Percentiles rank a stretch among this genome's conserved stretches.
phyloP scores from a whole-genome alignment of 2,113 vertebrate genomes.

The Microtus oregoni region DNA sequence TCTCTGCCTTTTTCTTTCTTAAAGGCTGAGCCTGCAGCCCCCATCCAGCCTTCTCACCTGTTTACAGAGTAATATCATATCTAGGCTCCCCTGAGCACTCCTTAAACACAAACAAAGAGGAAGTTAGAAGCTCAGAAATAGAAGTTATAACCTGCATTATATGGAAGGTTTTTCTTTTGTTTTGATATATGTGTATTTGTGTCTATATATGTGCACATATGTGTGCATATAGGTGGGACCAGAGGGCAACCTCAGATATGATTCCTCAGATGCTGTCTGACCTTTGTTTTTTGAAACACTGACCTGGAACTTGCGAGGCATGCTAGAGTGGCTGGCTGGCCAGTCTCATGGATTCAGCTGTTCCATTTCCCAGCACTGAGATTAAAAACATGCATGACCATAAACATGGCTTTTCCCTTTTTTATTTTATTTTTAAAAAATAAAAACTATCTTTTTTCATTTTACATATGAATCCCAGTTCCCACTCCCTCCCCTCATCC shows the following conservation, averaged over 20 bases:
- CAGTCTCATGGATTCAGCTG: too few species aligned
- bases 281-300: neutral
- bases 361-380: neutral
- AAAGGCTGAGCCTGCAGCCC: neutral
- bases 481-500: too few species aligned
- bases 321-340: neutral
- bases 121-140: constrained; percentile 2
- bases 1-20: neutral
- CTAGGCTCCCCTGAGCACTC: neutral
- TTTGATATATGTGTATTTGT: neutral
- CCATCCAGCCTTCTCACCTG: neutral
- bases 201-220: neutral
- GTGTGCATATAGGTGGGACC: neutral
- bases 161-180: neutral
- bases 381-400: neutral
- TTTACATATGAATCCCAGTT: too few species aligned
- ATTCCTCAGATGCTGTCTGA: neutral
- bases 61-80: neutral
- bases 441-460: too few species aligned
- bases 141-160: neutral
- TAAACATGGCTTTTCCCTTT: neutral
- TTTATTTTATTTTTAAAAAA: too few species aligned
- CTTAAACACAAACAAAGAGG: neutral
- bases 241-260: neutral
- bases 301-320: neutral